Conservation (phyloP, 2,797 vertebrate species). For the Leptodactylus fallax region DNA sequence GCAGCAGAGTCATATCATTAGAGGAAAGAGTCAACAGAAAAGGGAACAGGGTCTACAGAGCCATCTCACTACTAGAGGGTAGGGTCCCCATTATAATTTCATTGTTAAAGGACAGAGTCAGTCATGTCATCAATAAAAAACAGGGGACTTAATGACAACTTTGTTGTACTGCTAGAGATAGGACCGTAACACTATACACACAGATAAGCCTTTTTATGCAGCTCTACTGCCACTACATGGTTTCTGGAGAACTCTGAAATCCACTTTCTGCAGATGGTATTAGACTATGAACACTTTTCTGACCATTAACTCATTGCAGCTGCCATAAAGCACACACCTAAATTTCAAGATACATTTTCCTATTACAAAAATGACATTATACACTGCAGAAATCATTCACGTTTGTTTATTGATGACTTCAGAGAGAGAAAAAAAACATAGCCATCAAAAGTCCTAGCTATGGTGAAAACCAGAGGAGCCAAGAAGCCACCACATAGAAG, state of each 20-base stretch:
- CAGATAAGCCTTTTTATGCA: too few species aligned
- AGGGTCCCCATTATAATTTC: not conserved
- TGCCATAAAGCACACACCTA: not conserved
- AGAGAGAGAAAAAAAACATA: slow-evolving; percentile 68
- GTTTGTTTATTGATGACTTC: slow-evolving; percentile 78
- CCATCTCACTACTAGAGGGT: not conserved
- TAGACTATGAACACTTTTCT: not conserved
- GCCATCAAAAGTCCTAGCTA: slow-evolving; percentile 75
- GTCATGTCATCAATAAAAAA: not conserved
- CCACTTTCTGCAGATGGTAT: too few species aligned
- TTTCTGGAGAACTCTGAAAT: too few species aligned
- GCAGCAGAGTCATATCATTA: not conserved
- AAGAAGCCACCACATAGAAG: slow-evolving; percentile 66
- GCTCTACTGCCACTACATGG: too few species aligned
- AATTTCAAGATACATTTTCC: not conserved
- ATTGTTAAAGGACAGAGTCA: not conserved
- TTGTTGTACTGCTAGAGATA: not conserved
- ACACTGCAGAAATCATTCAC: slow-evolving; percentile 70
- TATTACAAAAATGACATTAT: not conserved
- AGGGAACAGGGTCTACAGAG: not conserved
- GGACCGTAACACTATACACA: not conserved
- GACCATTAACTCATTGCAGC: not conserved
- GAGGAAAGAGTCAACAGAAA: too few species aligned
- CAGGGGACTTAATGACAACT: not conserved
- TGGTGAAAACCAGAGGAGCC: slow-evolving; percentile 71